Conservation (phyloP, 1,140 invertebrate genomes). For the Drosophila lacteicornis region DNA sequence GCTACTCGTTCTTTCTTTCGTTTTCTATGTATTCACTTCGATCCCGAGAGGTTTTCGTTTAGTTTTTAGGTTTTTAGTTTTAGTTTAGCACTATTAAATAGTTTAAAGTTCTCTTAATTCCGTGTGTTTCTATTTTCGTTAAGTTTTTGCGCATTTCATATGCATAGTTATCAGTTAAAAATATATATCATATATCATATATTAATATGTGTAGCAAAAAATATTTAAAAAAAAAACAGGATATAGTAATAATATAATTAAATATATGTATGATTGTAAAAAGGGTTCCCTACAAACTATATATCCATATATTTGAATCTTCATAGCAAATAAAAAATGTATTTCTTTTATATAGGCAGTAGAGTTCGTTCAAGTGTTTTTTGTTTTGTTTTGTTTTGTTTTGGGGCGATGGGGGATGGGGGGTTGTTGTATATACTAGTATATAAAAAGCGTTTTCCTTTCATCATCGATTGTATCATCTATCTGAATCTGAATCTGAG, state of each 20-base stretch:
- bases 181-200: constrained; percentile 27
- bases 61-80: constrained; percentile 20
- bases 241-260: constrained; percentile 5
- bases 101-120: constrained; percentile 48
- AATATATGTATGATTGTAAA: constrained; percentile 33
- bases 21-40: constrained; percentile 19
- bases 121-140: constrained; percentile 24
- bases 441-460: constrained; percentile 55
- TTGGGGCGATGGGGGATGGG: constrained; percentile 1
- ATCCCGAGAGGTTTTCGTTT: constrained; percentile 31
- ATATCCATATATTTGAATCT: constrained; percentile 27
- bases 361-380: constrained; percentile 45
- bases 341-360: constrained; percentile 57
- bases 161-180: constrained; percentile 54
- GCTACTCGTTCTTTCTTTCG: constrained; percentile 6
- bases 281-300: constrained; percentile 7
- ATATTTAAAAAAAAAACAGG: constrained; percentile 22
- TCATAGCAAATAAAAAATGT: constrained; percentile 50
- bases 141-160: constrained; percentile 62
- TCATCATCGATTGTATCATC: constrained; percentile 22
- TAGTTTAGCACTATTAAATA: constrained; percentile 50
- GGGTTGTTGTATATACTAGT: background rate
- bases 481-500: constrained; percentile 15
- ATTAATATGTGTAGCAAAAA: constrained; percentile 24
- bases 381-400: background rate